These are phyloP conservation scores for Rhamphomyia laevipes DNA, from an alignment of 2,888 invertebrate species.

Conservation along the genomic window DNA sequence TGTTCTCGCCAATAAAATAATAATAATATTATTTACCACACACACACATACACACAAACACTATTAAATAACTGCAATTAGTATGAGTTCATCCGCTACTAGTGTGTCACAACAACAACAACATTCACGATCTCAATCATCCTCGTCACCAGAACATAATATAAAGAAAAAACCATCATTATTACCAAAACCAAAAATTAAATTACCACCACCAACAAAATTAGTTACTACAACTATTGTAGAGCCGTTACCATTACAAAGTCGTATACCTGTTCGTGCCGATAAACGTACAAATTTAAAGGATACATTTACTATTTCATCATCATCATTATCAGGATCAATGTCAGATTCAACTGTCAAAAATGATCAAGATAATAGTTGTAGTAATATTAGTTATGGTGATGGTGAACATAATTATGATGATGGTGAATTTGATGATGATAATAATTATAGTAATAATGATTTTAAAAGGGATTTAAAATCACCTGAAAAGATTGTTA, in stretches of 20 bases:
- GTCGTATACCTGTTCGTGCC: slow-evolving; percentile 31
- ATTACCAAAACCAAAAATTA: slow-evolving; percentile 34
- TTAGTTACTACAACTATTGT: slow-evolving; percentile 13
- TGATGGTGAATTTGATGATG: too few species aligned
- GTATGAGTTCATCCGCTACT: slow-evolving; percentile 6
- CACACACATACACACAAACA: slow-evolving; percentile 7
- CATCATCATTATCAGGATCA: slow-evolving; percentile 19
- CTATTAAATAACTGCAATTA: slow-evolving; percentile 10
- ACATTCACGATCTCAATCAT: slow-evolving; percentile 7
- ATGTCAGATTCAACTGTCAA: background rate
- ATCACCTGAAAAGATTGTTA: too few species aligned
- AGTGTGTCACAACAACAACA: slow-evolving; percentile 12
- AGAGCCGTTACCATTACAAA: slow-evolving; percentile 18
- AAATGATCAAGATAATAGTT: too few species aligned
- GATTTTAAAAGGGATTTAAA: too few species aligned
- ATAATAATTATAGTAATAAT: too few species aligned
- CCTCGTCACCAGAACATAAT: slow-evolving; percentile 5
- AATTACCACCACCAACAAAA: slow-evolving; percentile 24
- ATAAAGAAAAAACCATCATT: slow-evolving; percentile 27
- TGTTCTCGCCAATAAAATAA: too few species aligned
- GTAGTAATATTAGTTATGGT: too few species aligned
- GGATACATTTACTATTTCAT: slow-evolving; percentile 14
- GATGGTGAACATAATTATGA: too few species aligned
- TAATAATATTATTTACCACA: background rate
- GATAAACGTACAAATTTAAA: background rate